These are phyloP conservation scores for Nemoura dubitans DNA, from an alignment of 2,888 invertebrate genomes.

Conservation along the genomic window DNA sequence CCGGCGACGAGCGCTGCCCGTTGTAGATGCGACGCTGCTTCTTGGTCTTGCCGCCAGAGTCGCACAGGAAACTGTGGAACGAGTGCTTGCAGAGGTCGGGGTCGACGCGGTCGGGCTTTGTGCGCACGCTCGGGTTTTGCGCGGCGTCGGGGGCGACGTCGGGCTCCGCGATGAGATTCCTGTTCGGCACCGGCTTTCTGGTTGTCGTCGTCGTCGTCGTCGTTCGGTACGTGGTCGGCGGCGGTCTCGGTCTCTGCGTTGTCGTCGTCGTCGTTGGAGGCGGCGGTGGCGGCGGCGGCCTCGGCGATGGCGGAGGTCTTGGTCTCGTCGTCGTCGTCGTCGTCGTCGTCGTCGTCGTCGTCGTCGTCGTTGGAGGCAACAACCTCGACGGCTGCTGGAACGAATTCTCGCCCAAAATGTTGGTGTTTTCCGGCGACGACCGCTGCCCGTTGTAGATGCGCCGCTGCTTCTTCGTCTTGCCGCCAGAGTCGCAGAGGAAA, in stretches of 20 bases:
- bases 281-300: conserved; percentile 47
- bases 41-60: conserved; percentile 52
- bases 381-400: conserved; percentile 51
- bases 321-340: neutral
- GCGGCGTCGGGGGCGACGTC: conserved; percentile 29
- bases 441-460: conserved; percentile 17
- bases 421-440: neutral
- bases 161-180: neutral
- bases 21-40: conserved; percentile 54
- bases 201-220: conserved; percentile 1
- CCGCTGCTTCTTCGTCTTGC: conserved; percentile 26
- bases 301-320: too few relatives aligned
- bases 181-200: too few relatives aligned
- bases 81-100: conserved; percentile 49
- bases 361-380: conserved; percentile 47
- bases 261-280: conserved; percentile 44
- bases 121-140: conserved; percentile 22
- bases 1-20: conserved; percentile 49
- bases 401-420: conserved; percentile 52
- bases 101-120: neutral
- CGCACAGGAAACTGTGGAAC: conserved; percentile 54
- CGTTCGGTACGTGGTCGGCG: neutral
- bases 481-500: conserved; percentile 42
- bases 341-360: neutral
- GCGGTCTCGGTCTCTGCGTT: neutral